Percentiles rank a stretch among this genome's conserved stretches.
Evolutionary conservation across 2,797 vertebrate genomes (phyloP).

Genomic region (Tenualosa thibaudeaui): DNA sequence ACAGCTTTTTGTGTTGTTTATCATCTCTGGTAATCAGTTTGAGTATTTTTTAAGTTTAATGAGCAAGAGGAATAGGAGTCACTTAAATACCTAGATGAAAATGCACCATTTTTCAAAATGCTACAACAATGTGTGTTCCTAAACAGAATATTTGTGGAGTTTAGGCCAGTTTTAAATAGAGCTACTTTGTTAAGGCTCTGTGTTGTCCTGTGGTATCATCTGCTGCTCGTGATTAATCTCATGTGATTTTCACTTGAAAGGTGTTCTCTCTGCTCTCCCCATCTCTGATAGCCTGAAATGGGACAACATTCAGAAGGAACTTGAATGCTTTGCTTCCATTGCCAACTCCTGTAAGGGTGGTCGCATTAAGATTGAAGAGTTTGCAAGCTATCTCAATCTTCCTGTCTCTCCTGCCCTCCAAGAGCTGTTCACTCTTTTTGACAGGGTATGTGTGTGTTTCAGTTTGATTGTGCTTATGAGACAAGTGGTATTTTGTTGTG

Average conservation of each 20-base stretch:
- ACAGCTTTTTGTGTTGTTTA: background rate
- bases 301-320: conserved; percentile 85
- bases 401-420: conserved; percentile 82
- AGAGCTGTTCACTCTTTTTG: conserved; percentile 92
- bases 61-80: background rate
- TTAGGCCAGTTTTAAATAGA: conserved; percentile 1
- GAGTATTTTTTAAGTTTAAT: background rate
- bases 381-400: conserved; percentile 87
- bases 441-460: conserved; percentile 81
- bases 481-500: background rate
- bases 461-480: background rate
- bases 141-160: background rate
- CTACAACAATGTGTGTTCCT: background rate
- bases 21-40: background rate
- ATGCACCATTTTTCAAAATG: background rate
- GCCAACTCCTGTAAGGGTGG: conserved; percentile 89
- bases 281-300: conserved; percentile 84
- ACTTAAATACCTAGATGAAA: background rate
- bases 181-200: conserved; percentile 10
- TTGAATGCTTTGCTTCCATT: conserved; percentile 87
- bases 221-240: background rate
- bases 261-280: background rate
- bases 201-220: background rate
- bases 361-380: conserved; percentile 89
- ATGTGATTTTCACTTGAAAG: background rate